A percentile compares a stretch with the other conserved stretches of the same genome.
Evolutionary conservation across 2,113 vertebrate genomes (phyloP).

Genomic region (Trematocara macrostoma): DNA sequence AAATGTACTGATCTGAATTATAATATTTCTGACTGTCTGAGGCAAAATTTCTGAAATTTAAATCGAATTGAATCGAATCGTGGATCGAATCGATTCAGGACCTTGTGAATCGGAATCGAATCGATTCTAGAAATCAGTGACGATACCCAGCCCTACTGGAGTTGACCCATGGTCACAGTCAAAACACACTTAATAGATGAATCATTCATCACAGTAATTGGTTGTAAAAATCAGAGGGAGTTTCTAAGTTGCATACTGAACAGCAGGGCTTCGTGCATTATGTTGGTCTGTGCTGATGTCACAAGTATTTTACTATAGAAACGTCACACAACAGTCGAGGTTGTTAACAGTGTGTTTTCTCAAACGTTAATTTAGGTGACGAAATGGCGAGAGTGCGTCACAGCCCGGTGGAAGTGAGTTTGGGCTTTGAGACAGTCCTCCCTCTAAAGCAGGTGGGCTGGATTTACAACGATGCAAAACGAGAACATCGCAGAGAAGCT

Average conservation of each 20-base stretch:
- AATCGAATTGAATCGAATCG: too few relatives aligned
- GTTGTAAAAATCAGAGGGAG: neutral
- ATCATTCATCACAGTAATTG: neutral
- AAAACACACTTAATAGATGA: neutral
- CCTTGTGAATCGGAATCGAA: too few relatives aligned
- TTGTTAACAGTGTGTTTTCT: neutral
- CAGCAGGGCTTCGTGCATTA: neutral
- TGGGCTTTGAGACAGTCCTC: neutral
- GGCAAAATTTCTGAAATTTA: too few relatives aligned
- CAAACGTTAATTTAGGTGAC: neutral
- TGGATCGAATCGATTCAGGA: too few relatives aligned
- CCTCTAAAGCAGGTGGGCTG: neutral
- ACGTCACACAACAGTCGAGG: fast-evolving
- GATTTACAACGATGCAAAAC: neutral
- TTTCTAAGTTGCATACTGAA: neutral
- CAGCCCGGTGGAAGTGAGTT: neutral
- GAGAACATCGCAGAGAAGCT: neutral
- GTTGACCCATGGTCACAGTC: neutral
- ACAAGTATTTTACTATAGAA: neutral
- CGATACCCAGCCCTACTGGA: too few relatives aligned
- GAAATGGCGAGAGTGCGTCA: neutral
- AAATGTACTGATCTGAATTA: too few relatives aligned
- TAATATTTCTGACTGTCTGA: too few relatives aligned
- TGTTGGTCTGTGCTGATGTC: neutral
- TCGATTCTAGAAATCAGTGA: too few relatives aligned